A percentile compares a stretch with the other conserved stretches of the same genome.
Conservation (phyloP, 2,113 vertebrate species). For the Lichenostomus cassidix region DNA sequence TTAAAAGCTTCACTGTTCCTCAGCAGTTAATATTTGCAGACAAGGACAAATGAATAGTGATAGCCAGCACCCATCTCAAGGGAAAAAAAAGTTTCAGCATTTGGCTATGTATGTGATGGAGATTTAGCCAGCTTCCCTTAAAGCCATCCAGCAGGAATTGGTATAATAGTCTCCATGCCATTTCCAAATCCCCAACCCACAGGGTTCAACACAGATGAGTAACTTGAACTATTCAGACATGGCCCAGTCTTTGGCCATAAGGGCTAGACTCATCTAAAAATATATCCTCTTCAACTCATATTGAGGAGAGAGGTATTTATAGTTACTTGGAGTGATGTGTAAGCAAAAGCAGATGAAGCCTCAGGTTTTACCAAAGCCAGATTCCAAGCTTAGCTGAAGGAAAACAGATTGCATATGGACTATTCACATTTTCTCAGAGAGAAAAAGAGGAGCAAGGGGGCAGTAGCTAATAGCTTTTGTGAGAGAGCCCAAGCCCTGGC, state of each 20-base stretch:
- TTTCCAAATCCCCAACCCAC: background rate
- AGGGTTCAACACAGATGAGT: background rate
- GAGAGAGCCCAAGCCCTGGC: background rate
- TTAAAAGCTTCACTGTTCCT: background rate
- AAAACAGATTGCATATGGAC: background rate
- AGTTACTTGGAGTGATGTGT: background rate
- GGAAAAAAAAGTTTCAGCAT: background rate
- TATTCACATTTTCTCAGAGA: background rate
- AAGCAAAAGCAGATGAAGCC: conserved; percentile 51
- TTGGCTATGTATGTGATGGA: background rate
- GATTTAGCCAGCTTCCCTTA: background rate
- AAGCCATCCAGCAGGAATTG: background rate
- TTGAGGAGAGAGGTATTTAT: conserved; percentile 1
- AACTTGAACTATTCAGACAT: background rate
- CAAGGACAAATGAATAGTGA: background rate
- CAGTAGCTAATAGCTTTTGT: background rate
- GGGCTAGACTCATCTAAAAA: conserved; percentile 2
- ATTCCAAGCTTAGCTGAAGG: background rate
- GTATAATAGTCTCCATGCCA: background rate
- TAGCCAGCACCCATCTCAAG: background rate
- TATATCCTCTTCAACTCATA: background rate
- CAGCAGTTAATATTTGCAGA: background rate
- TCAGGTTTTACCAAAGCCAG: background rate
- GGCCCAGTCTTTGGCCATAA: background rate
- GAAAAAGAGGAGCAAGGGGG: background rate